These are phyloP conservation scores for Cheilinus undulatus DNA, from an alignment of 2,113 vertebrate genomes.

Conservation along the genomic window DNA sequence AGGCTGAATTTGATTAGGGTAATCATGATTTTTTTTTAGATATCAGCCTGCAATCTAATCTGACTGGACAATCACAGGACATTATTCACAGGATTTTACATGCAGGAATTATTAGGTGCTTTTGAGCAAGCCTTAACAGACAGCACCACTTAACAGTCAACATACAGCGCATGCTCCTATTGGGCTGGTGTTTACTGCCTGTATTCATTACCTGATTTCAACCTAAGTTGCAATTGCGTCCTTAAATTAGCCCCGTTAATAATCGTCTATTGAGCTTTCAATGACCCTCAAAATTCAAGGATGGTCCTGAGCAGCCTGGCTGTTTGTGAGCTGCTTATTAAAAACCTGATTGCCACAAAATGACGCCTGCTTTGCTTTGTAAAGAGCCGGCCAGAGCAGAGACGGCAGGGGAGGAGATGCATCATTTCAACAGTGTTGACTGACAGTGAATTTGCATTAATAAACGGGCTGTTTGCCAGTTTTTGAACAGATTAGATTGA, in stretches of 20 bases:
- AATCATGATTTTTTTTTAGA: constrained; percentile 45
- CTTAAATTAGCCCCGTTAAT: constrained; percentile 22
- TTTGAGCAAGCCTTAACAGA: not conserved
- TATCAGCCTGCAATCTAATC: constrained; percentile 15
- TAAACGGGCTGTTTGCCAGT: constrained; percentile 24
- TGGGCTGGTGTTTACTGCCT: not conserved
- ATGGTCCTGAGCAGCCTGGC: constrained; percentile 4
- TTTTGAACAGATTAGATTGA: constrained; percentile 21
- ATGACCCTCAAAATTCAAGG: constrained; percentile 20
- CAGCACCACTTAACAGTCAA: not conserved
- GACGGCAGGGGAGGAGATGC: constrained; percentile 7
- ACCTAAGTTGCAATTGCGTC: not conserved
- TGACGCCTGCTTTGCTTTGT: constrained; percentile 5
- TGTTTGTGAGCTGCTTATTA: constrained; percentile 34
- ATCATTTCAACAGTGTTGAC: constrained; percentile 21
- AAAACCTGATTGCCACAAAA: constrained; percentile 36
- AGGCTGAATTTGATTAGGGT: constrained; percentile 42
- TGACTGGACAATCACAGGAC: constrained; percentile 8
- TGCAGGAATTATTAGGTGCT: constrained; percentile 13
- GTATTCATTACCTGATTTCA: constrained; percentile 15
- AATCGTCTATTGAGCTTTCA: constrained; percentile 16
- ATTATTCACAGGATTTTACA: constrained; percentile 25
- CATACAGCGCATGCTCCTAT: constrained; percentile 1
- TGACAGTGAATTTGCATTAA: constrained; percentile 28
- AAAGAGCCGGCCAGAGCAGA: not conserved